Evolutionary conservation across 2,888 invertebrate species (phyloP), one percentile per base, ranked within the genome.

Genomic region (Aphelenchoides bicaudatus): DNA sequence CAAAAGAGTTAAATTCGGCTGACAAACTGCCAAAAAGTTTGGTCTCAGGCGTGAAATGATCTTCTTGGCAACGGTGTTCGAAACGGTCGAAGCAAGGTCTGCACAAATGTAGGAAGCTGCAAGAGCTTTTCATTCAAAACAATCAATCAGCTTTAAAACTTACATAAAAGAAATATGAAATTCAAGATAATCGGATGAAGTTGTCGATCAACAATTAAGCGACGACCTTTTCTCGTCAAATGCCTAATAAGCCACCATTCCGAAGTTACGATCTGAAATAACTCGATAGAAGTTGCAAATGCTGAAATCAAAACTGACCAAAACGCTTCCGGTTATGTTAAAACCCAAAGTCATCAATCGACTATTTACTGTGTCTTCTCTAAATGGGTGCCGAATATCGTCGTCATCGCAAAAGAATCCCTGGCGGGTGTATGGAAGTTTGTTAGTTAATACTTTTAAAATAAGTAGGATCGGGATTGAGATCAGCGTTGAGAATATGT

Each of bases 351-450:
- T 58, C 72, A 72, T 73, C 10, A 47, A 47, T 2, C 63, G 23
- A n/a, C 60, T 54, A 2, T 49, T 49, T 10, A 71, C 57, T 13
- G 71, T 71, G 31, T 61, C 54, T 2, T 56, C 59, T 29, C 64
- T 43, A 48, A 63, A 56, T 0, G 72, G 72, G 39, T 66, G 63
- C 1, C 73, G 62, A 27, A 72, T 73, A 52, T 73, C 72, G 55
- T 70, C 65, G 54, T 72, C 72, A 43, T 73, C 66, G 55, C 72
- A 72, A 59, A 72, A 72, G 57, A 73, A 72, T 6, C 73, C 73
- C 70, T 70, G 70, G 31, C 55, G 50, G 3, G 64, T 56, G 39
- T 66, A 66, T 10, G 66, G 66, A 13, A 60, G 50, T 21, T 54
- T 51, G 29, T 57, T 25, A 37, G 58, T 53, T 21, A 66, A 27